Evolutionary conservation across 2,797 vertebrate genomes (phyloP).

Genomic region (Scomberomorus guttatus): DNA sequence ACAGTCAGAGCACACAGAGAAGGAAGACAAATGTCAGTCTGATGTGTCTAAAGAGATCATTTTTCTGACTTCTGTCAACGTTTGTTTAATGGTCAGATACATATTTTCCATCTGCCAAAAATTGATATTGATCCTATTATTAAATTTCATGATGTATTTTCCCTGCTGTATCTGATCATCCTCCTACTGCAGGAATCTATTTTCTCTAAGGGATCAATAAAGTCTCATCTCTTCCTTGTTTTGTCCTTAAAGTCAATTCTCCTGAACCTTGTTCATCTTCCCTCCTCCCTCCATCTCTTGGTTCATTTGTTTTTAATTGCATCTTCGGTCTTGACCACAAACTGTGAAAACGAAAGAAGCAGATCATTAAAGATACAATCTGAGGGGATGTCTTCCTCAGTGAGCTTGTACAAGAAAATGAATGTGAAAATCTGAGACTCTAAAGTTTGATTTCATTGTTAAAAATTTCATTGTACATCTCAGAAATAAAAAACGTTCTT

Average conservation of each 20-base stretch:
- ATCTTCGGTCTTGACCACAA: slow-evolving; percentile 10
- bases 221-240: slow-evolving; percentile 20
- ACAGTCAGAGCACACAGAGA: slow-evolving; percentile 1
- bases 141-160: neutral
- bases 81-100: neutral
- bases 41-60: slow-evolving; percentile 3
- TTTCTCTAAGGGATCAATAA: slow-evolving; percentile 29
- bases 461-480: neutral
- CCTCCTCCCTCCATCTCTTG: neutral
- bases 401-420: neutral
- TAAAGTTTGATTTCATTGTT: neutral
- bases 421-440: too few species aligned
- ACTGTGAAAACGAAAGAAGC: slow-evolving; percentile 14
- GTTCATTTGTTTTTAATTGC: slow-evolving; percentile 14
- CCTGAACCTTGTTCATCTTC: neutral
- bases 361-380: slow-evolving; percentile 9
- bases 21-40: neutral
- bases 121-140: slow-evolving; percentile 10
- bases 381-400: neutral
- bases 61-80: neutral
- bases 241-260: neutral
- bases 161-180: neutral
- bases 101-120: slow-evolving; percentile 1
- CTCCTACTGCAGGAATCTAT: neutral
- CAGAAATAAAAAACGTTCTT: neutral